Conservation (phyloP, 2,113 vertebrate genomes). For the Zosterops lateralis region DNA sequence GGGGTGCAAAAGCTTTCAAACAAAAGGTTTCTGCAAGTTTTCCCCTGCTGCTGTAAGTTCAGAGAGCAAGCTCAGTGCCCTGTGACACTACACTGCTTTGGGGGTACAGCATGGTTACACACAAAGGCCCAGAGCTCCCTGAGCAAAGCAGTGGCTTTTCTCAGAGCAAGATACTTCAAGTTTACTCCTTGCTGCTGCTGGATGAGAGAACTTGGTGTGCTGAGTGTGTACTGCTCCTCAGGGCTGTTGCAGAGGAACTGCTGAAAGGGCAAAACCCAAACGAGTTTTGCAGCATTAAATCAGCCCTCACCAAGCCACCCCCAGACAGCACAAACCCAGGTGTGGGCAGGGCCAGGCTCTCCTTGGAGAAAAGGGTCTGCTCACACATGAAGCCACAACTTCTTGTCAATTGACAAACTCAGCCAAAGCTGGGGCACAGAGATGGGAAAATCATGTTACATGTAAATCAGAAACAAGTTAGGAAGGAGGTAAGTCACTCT, state of each 20-base stretch:
- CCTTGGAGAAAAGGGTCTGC: neutral
- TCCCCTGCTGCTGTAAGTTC: neutral
- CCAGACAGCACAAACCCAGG: neutral
- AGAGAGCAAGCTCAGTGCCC: neutral
- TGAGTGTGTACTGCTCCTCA: neutral
- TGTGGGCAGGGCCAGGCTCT: neutral
- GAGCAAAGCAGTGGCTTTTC: neutral
- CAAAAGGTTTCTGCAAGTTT: neutral
- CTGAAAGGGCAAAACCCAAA: constrained; percentile 4
- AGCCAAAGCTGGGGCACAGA: neutral
- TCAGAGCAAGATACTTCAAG: neutral
- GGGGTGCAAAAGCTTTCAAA: neutral
- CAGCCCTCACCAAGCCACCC: neutral
- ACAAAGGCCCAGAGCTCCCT: neutral
- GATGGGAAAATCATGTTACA: neutral
- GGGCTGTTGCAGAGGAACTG: neutral
- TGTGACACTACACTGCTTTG: neutral
- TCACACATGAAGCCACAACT: neutral
- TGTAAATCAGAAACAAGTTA: neutral
- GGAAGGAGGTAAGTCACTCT: neutral
- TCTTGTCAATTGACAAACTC: neutral
- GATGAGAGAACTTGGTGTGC: neutral
- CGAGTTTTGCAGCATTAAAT: neutral
- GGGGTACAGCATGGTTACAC: rapidly evolving
- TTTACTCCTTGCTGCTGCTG: neutral